phyloP scores from a whole-genome alignment of 2,113 vertebrate genomes.

The Atlantisia rogersi region DNA sequence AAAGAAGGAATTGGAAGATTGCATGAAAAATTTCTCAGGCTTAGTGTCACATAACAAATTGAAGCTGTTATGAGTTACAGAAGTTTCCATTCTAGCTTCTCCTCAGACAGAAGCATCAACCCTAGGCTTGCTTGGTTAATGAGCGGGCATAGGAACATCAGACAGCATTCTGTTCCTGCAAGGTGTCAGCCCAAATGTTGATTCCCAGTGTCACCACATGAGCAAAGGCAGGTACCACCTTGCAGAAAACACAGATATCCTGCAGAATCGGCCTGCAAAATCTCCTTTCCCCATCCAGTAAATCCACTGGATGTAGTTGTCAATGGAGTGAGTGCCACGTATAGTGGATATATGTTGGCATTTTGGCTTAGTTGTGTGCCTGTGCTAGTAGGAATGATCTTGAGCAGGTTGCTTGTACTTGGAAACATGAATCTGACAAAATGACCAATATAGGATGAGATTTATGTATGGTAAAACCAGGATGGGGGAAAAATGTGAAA shows the following conservation, averaged over 20 bases:
- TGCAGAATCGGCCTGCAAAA: not conserved
- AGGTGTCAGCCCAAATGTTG: not conserved
- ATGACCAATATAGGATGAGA: not conserved
- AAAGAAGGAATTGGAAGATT: not conserved
- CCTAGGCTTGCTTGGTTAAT: not conserved
- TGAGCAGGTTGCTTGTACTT: not conserved
- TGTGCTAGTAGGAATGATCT: not conserved
- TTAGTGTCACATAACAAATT: not conserved
- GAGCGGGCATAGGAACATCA: not conserved
- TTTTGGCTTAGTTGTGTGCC: not conserved
- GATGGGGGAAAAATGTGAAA: not conserved
- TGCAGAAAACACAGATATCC: not conserved
- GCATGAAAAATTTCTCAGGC: not conserved
- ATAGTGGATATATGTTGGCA: not conserved
- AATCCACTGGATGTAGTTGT: not conserved
- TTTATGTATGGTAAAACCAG: not conserved
- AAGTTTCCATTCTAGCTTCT: not conserved
- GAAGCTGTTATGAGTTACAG: not conserved
- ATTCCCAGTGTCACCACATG: not conserved
- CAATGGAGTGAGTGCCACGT: not conserved
- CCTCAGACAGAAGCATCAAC: not conserved
- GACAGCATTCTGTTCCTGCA: not conserved
- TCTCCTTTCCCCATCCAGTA: not conserved
- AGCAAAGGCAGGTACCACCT: not conserved
- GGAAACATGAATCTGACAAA: not conserved